These are phyloP conservation scores for Chaetorhynchus papuensis DNA, from an alignment of 2,113 vertebrate species.

Conservation along the genomic window DNA sequence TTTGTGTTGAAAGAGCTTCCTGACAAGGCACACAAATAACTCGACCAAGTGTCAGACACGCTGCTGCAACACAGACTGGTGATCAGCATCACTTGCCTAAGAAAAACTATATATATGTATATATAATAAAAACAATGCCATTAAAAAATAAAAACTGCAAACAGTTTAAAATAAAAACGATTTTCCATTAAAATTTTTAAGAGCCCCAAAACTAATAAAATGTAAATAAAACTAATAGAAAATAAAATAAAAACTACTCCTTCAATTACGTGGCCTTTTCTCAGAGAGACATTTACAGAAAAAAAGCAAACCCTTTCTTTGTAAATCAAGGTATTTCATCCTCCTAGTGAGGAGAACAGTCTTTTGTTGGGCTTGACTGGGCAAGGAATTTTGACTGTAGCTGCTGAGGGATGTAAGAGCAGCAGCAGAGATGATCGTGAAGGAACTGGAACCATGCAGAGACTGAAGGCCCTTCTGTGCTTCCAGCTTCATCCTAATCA, in stretches of 20 bases:
- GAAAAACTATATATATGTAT: no score
- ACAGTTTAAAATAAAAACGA: neutral
- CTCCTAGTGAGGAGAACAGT: neutral
- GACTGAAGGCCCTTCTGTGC: neutral
- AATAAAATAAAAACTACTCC: neutral
- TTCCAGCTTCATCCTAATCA: neutral
- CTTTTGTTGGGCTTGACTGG: neutral
- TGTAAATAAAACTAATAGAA: neutral
- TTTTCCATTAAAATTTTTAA: neutral
- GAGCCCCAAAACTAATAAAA: neutral
- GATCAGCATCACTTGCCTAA: neutral
- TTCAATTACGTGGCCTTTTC: neutral
- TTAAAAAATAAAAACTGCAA: neutral
- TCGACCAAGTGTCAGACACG: neutral
- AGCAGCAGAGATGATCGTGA: neutral
- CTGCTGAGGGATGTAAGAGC: neutral
- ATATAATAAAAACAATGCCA: neutral
- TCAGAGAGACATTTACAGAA: neutral
- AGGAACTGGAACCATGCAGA: neutral
- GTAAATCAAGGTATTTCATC: neutral
- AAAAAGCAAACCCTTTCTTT: neutral
- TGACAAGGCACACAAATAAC: neutral
- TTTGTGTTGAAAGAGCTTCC: neutral
- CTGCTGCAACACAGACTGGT: neutral
- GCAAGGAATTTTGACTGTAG: neutral